These are phyloP conservation scores for Numenius phaeopus DNA, from an alignment of 2,797 vertebrate genomes.

Conservation along the genomic window DNA sequence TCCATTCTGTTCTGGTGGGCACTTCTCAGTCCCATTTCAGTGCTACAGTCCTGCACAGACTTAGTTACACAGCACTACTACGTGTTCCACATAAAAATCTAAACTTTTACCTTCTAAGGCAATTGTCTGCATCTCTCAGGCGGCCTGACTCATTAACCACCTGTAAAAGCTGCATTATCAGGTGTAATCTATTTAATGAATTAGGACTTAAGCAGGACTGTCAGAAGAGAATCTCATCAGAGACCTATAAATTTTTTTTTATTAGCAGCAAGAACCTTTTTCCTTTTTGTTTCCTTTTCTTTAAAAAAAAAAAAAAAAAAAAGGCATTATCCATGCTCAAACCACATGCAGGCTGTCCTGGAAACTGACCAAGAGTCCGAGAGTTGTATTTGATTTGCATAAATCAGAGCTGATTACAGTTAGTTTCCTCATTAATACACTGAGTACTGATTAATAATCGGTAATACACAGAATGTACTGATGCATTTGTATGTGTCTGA, in stretches of 20 bases:
- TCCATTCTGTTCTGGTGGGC: neutral
- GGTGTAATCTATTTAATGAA: neutral
- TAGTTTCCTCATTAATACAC: slow-evolving; percentile 42
- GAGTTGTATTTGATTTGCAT: slow-evolving; percentile 24
- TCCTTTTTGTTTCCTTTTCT: neutral
- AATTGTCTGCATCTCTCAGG: neutral
- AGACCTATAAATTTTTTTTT: neutral
- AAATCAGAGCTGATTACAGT: slow-evolving; percentile 45
- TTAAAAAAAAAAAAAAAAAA: neutral
- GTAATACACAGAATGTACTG: neutral
- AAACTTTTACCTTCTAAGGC: neutral
- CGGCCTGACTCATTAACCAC: neutral
- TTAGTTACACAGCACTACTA: neutral
- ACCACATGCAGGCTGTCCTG: slow-evolving; percentile 11
- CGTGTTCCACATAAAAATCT: neutral
- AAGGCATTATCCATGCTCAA: neutral
- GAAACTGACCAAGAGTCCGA: slow-evolving; percentile 46
- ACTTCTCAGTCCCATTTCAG: neutral
- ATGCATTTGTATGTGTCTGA: neutral
- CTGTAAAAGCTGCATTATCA: neutral
- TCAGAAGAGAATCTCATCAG: neutral
- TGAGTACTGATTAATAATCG: slow-evolving; percentile 19
- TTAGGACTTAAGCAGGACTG: neutral
- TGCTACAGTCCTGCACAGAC: neutral
- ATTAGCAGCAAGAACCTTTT: neutral